Evolutionary conservation across 2,113 vertebrate genomes (phyloP).

Genomic region (Naja naja): DNA sequence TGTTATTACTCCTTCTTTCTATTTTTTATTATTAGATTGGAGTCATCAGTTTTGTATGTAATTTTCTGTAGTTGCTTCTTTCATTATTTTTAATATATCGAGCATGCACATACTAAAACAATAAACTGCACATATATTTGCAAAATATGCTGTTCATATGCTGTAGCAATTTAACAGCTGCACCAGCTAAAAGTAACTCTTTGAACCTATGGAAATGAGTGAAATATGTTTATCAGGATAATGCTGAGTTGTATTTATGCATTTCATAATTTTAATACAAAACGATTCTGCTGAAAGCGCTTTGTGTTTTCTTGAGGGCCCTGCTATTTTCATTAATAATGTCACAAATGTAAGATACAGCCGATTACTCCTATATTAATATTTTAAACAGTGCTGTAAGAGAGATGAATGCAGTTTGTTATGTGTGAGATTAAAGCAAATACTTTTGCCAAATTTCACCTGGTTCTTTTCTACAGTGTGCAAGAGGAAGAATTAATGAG

Average conservation of each 20-base stretch:
- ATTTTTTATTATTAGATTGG: slow-evolving; percentile 40
- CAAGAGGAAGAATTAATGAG: neutral
- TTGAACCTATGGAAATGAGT: slow-evolving; percentile 49
- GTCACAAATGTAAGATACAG: slow-evolving; percentile 27
- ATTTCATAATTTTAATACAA: slow-evolving; percentile 54
- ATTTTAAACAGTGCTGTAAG: slow-evolving; percentile 38
- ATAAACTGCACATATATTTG: neutral
- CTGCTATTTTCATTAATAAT: slow-evolving; percentile 35
- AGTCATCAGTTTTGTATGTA: slow-evolving; percentile 25
- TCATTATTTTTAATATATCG: neutral
- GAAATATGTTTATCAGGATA: slow-evolving; percentile 56
- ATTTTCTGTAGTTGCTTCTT: neutral
- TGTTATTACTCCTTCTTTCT: slow-evolving; percentile 27
- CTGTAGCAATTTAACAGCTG: slow-evolving; percentile 38
- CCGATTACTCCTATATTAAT: slow-evolving; percentile 43
- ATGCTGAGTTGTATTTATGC: slow-evolving; percentile 47
- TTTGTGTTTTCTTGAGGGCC: slow-evolving; percentile 44
- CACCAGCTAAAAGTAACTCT: slow-evolving; percentile 14
- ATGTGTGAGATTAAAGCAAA: slow-evolving; percentile 19
- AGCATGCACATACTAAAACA: slow-evolving; percentile 7
- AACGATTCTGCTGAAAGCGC: slow-evolving; percentile 46
- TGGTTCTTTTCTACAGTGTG: neutral
- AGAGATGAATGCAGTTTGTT: slow-evolving; percentile 36
- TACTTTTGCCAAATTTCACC: slow-evolving; percentile 36
- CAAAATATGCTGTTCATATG: slow-evolving; percentile 32